Conservation (phyloP, 2,797 vertebrate genomes). For the Enteromius thamalakanensis region DNA sequence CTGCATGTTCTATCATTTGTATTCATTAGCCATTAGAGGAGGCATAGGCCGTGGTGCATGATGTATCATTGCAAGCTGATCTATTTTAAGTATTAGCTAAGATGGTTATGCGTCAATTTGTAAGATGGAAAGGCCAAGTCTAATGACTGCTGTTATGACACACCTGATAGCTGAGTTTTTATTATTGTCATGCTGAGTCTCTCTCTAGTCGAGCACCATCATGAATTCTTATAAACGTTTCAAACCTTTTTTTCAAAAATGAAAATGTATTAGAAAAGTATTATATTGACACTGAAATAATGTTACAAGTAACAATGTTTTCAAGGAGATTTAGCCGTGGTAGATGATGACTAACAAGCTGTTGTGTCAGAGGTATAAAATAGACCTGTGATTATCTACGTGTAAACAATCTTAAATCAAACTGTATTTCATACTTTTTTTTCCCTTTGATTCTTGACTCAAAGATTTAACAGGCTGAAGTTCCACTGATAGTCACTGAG, state of each 20-base stretch:
- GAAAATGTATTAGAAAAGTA: neutral
- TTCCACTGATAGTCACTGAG: slow-evolving; percentile 13
- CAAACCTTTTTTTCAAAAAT: neutral
- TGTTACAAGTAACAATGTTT: neutral
- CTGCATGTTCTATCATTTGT: neutral
- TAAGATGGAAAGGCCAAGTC: neutral
- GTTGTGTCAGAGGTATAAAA: neutral
- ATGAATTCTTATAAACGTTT: neutral
- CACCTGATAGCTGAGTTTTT: neutral
- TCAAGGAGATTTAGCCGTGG: neutral
- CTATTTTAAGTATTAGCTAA: slow-evolving; percentile 16
- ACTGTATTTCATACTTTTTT: neutral
- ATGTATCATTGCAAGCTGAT: slow-evolving; percentile 13
- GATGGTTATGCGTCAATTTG: slow-evolving; percentile 8
- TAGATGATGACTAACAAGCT: neutral
- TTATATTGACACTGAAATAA: neutral
- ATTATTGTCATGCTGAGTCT: neutral
- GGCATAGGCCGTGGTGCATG: neutral
- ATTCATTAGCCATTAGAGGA: neutral
- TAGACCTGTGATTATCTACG: neutral
- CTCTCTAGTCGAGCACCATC: neutral
- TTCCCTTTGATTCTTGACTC: neutral
- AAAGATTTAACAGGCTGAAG: slow-evolving; percentile 12
- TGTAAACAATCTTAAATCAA: neutral
- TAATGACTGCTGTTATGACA: neutral